These are phyloP conservation scores for Ictalurus furcatus DNA, from an alignment of 2,113 vertebrate genomes.

Conservation along the genomic window DNA sequence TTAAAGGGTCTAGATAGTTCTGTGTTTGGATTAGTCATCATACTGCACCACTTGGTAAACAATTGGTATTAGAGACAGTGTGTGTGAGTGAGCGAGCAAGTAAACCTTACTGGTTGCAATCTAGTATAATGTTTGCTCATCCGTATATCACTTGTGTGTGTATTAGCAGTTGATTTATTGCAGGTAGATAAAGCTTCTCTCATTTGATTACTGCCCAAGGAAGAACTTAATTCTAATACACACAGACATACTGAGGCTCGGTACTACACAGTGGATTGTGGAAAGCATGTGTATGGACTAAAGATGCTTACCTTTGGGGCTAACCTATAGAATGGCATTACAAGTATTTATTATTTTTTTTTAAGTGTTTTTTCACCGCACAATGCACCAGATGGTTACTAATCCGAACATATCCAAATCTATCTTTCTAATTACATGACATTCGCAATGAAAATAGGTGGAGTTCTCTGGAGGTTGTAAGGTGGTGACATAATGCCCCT, in stretches of 20 bases:
- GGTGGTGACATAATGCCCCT: neutral
- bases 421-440: neutral
- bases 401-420: neutral
- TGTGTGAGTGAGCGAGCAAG: neutral
- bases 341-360: no score
- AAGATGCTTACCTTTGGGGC: neutral
- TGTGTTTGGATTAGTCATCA: neutral
- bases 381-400: neutral
- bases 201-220: neutral
- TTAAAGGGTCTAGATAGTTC: neutral
- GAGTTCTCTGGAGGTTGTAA: neutral
- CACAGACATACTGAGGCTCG: neutral
- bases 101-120: neutral
- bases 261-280: neutral
- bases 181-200: neutral
- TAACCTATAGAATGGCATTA: neutral
- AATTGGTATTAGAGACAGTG: neutral
- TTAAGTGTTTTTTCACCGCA: neutral
- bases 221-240: neutral
- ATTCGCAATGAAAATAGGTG: neutral
- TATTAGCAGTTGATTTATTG: neutral
- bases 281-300: neutral
- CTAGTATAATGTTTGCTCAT: neutral
- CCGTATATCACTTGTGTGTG: neutral
- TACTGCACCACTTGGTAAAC: neutral